Conservation (phyloP, 2,113 vertebrate genomes). For the Morone chrysops region DNA sequence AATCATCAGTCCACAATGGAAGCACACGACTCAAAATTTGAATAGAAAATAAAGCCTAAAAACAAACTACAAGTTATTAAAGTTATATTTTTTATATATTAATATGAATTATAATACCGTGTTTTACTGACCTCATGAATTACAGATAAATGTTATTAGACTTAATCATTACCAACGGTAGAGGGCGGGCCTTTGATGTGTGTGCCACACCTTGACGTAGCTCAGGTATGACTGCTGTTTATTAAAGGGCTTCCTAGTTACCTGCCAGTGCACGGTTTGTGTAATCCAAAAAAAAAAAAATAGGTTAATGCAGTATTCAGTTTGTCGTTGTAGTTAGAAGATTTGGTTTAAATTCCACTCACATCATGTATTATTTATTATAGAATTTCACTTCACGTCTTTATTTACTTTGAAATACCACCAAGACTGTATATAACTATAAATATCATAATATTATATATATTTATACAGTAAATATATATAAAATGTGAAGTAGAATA, state of each 20-base stretch:
- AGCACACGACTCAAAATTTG: constrained; percentile 9
- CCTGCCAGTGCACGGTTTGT: background rate
- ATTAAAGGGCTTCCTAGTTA: background rate
- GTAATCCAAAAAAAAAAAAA: too few relatives aligned
- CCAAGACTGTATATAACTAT: background rate
- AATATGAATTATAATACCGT: background rate
- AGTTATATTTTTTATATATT: background rate
- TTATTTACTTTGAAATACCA: background rate
- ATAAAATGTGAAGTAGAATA: background rate
- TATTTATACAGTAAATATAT: background rate
- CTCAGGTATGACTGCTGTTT: constrained; percentile 41
- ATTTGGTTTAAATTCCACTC: background rate
- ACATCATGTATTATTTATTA: background rate
- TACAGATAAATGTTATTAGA: constrained; percentile 37
- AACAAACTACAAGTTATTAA: background rate
- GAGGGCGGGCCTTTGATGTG: constrained; percentile 76
- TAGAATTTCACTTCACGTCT: background rate
- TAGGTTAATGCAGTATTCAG: background rate
- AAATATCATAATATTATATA: background rate
- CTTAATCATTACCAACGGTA: constrained; percentile 61
- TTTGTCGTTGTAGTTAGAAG: background rate
- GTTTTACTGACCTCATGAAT: background rate
- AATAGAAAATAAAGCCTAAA: constrained; percentile 7
- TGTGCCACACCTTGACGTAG: constrained; percentile 75
- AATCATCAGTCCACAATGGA: constrained; percentile 48